Evolutionary conservation across 2,113 vertebrate species (phyloP), one percentile per base, ranked within the genome.

Genomic region (Ciconia maguari): DNA sequence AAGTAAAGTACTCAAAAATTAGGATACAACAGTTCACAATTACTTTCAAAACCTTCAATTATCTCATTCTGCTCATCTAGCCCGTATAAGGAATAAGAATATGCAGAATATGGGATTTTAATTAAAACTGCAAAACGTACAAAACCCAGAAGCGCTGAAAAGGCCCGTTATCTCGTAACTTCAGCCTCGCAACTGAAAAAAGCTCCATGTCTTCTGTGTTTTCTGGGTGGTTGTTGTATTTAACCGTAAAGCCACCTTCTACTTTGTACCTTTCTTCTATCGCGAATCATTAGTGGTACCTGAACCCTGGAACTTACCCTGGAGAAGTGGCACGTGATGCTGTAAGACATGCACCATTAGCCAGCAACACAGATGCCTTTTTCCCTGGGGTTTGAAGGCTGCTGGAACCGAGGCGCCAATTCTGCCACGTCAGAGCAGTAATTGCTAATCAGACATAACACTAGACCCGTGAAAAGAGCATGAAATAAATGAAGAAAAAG

Each of bases 261-360:
- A 24, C 68, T 88, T 79, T 61, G 78, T 74, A 54, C 82, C 70
- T 58, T 87, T 83, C 74, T 62, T 36, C 84, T 48, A 12, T 57
- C 5, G 0, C 2, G 2, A 60, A 46, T 16, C 77, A 27, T 68
- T 57, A 25, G 94, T 3, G 61, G 94, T 16, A 71, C 82, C 94
- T 52, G 75, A 79, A 72, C 42, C 81, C 95, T 91, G 95, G 10
- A 78, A 70, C 18, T 32, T 17, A 18, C 70, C 42, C 51, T 64
- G 38, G 74, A 80, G 78, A 36, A 81, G 5, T 7, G 77, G 96
- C 96, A 93, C 22, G 58, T 96, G 94, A 70, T 70, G 87, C 78
- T 77, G 58, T n/a, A 38, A 29, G 93, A 65, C 96, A 96, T 0
- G 85, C 90, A 82, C 92, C 96, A 96, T 96, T 95, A 97, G 90